Conservation (phyloP, 2,113 vertebrate species). For the Colistium nudipinnis region DNA sequence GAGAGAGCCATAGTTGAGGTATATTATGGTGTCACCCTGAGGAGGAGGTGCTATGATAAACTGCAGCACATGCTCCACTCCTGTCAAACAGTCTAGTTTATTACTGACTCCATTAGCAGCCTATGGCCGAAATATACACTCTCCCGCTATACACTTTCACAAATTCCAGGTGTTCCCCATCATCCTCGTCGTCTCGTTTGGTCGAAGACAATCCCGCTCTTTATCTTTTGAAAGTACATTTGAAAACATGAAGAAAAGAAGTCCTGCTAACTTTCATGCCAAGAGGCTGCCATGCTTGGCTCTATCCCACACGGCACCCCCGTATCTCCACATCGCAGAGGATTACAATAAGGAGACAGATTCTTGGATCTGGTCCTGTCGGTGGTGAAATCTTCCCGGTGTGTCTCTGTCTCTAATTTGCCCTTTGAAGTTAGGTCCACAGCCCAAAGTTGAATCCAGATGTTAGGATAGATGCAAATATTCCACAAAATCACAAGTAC, state of each 20-base stretch:
- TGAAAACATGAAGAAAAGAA: slow-evolving; percentile 26
- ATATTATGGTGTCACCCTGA: slow-evolving; percentile 10
- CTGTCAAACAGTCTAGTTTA: slow-evolving; percentile 53
- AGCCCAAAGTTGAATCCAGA: slow-evolving; percentile 73
- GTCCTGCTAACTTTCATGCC: slow-evolving; percentile 3
- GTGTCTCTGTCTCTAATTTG: slow-evolving; percentile 40
- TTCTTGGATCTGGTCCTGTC: slow-evolving; percentile 56
- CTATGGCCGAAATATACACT: slow-evolving; percentile 14
- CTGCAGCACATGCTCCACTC: slow-evolving; percentile 28
- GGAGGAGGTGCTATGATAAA: slow-evolving; percentile 28
- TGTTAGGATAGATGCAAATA: slow-evolving; percentile 61
- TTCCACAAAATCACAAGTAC: slow-evolving; percentile 44
- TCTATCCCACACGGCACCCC: slow-evolving; percentile 1
- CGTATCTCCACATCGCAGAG: slow-evolving; percentile 17
- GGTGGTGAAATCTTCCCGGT: slow-evolving; percentile 43
- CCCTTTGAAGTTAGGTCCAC: slow-evolving; percentile 71
- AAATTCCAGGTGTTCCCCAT: slow-evolving; percentile 45
- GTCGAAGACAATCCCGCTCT: slow-evolving; percentile 1
- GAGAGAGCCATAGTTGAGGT: slow-evolving; percentile 1
- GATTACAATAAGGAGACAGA: slow-evolving; percentile 66
- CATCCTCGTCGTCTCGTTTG: slow-evolving; percentile 37
- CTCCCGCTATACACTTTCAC: slow-evolving; percentile 22
- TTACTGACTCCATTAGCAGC: slow-evolving; percentile 28
- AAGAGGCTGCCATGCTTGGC: neutral
- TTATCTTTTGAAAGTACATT: slow-evolving; percentile 5